Base-by-base conservation (phyloP, 2,113 vertebrate species). In the Semnornis frantzii region DNA sequence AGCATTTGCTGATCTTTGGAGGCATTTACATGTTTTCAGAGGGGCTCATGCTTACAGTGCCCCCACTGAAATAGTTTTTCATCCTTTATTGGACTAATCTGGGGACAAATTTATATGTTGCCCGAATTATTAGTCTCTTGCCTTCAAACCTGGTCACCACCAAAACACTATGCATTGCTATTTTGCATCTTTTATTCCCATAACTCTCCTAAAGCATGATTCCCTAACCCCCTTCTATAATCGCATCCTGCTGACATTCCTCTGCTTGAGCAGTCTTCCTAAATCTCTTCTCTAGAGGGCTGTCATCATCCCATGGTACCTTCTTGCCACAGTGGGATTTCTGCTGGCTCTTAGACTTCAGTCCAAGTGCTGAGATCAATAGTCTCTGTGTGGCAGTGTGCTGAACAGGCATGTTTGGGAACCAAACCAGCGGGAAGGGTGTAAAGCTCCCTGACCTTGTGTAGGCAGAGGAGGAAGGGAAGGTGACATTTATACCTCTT, bases 401-500 rank as follows among this genome's bases (percentile, higher is more conserved):
- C 94, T 95, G 94, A 95, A 76, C 83, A 81, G 66, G 84, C 94
- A 70, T 8, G 60, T 89, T 94, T 84, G 44, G 60, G 81, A 87
- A 59, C 23, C 64, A 31, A 46, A 64, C 72, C 78, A 73, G 80
- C 78, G 94, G 89, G 81, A 82, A 89, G 76, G 31, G 55, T 75
- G 42, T 85, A 77, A 90, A 89, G 66, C 86, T 93, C 37, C 50
- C 83, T 91, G 87, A 85, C 78, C 82, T 95, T 95, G 59, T 68
- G 27, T n/a, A 85, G 69, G 23, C 3, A 11, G 71, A 82, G 39
- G 66, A 84, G 90, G 85, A 89, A 92, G 75, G 27, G 89, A 89
- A 94, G 92, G 88, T 94, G 85, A 95, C 73, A 80, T 94, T 85
- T 80, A 92, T 82, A 81, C 72, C 37, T 65, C 63, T 79, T 86